A percentile compares a stretch with the other conserved stretches of the same genome.
These are phyloP conservation scores for Sus cebifrons DNA, from an alignment of 2,797 vertebrate genomes.

Conservation along the genomic window DNA sequence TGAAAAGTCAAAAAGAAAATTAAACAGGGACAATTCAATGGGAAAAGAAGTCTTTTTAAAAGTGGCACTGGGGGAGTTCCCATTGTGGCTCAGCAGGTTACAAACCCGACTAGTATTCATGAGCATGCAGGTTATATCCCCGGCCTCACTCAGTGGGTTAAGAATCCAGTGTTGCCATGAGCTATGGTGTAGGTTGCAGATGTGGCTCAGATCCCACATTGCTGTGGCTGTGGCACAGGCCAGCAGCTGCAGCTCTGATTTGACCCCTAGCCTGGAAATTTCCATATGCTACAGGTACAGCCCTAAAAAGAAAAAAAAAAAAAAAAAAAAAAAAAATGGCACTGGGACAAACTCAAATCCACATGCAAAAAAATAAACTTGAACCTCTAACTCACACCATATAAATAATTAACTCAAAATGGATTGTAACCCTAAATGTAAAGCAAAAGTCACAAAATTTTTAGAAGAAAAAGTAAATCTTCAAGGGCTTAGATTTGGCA, in stretches of 20 bases:
- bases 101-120: too few relatives aligned
- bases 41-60: not conserved
- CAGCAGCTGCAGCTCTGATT: too few relatives aligned
- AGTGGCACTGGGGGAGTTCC: not conserved
- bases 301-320: too few relatives aligned
- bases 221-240: too few relatives aligned
- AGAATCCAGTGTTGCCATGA: too few relatives aligned
- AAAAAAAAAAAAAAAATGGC: not conserved
- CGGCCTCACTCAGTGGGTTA: too few relatives aligned
- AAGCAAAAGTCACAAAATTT: not conserved
- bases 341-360: not conserved
- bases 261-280: too few relatives aligned
- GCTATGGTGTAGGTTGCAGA: too few relatives aligned
- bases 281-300: too few relatives aligned
- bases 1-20: slow-evolving; percentile 27
- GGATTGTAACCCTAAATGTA: not conserved
- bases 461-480: not conserved
- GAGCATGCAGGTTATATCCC: too few relatives aligned
- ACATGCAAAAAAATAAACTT: not conserved
- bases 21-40: not conserved
- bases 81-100: too few relatives aligned
- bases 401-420: slow-evolving; percentile 21
- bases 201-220: too few relatives aligned
- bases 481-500: not conserved
- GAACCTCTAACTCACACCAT: not conserved